Conservation (phyloP, 2,888 invertebrate genomes). For the Alcis repandata region DNA sequence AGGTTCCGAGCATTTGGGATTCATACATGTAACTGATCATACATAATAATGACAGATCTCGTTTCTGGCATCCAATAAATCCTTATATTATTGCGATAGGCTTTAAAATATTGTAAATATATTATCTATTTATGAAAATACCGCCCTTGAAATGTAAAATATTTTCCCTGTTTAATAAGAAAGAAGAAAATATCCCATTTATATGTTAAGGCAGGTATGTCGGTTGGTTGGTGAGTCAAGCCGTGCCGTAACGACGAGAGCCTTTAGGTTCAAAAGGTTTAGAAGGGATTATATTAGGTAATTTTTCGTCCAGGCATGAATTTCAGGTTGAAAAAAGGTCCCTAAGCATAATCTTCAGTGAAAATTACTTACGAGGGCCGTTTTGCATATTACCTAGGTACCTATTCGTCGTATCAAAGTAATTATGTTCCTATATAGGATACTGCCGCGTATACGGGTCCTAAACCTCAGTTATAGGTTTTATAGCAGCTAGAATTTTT, state of each 20-base stretch:
- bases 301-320: constrained; percentile 12
- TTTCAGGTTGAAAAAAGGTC: not conserved
- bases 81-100: not conserved
- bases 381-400: not conserved
- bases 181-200: constrained; percentile 13
- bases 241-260: not conserved
- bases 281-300: constrained; percentile 5
- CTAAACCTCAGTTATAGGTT: not conserved
- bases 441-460: not conserved
- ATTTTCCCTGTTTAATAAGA: constrained; percentile 14
- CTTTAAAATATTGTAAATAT: not conserved
- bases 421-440: too few species aligned
- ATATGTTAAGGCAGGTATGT: constrained; percentile 14
- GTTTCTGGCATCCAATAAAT: not conserved
- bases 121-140: not conserved
- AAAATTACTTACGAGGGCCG: not conserved
- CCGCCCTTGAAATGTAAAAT: constrained; percentile 8
- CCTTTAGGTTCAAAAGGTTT: constrained; percentile 19
- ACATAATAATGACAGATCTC: not conserved
- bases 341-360: not conserved
- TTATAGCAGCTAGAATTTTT: not conserved
- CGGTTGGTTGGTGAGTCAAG: not conserved
- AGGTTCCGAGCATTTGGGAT: constrained; percentile 23
- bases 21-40: constrained; percentile 22
- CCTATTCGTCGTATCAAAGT: too few species aligned